Evolutionary conservation across 2,797 vertebrate species (phyloP), one percentile per base, ranked within the genome.

Genomic region (Melanotaenia pygmaea): DNA sequence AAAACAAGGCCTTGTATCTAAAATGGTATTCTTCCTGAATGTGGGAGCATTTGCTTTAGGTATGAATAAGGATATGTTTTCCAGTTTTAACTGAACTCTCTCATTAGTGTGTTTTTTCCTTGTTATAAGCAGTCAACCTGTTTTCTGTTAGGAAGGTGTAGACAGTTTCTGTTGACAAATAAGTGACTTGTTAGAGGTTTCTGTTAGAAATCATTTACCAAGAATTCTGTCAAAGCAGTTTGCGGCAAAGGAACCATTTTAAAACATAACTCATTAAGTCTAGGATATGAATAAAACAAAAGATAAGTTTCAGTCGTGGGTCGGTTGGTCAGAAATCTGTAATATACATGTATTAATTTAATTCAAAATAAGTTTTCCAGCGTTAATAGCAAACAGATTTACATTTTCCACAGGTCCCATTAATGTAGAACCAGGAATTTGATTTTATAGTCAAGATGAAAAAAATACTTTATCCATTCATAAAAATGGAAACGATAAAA

Each of bases 151-250:
- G 32, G 34, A 28, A 30, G 32, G n/a, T 74, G 57, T 22, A 18
- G 66, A 64, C 72, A 58, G 30, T 37, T 26, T 3, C 9, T n/a
- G 47, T 77, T 71, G 28, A 14, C 40, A 75, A 80, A 79, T 64
- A 22, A 59, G 26, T 71, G 34, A 51, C 51, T 35, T 45, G 4
- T 10, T 34, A 26, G 20, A 16, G 24, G 38, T 62, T 66, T 11
- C 32, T 69, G 34, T n/a, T 73, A 72, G 57, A 77, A 85, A 90
- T 87, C 67, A 84, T 81, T 85, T 71, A 86, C 70, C 34, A 45
- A 18, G 26, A 56, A 57, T 16, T 63, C 2, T 58, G 5, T 70
- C 57, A 43, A 72, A 62, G 11, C 14, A 56, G 35, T n/a, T 51
- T 37, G 3, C 47, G 43, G 51, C 40, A 64, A 37, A 28, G 5